Base-by-base conservation (phyloP, 1,140 invertebrate species). In the Nasonia longicornis region DNA sequence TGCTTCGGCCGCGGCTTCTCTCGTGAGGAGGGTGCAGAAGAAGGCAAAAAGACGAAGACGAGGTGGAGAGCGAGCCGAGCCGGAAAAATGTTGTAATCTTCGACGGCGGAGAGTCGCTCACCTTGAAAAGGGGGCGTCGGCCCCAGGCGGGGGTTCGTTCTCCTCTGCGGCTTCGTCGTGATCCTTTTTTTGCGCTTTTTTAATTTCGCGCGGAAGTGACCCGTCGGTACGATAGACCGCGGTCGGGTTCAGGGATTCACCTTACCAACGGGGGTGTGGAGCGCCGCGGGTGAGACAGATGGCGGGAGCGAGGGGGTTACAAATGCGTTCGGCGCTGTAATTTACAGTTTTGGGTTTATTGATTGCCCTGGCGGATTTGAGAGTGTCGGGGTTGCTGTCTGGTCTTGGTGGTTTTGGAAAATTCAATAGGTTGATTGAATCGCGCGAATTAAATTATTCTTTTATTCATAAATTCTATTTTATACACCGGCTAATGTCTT, bases 121-220 rank as follows among this genome's bases (percentile, higher is more conserved):
- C 88, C 89, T 90, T 90, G 88, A 87, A 85, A 85, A 85, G 86
- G 85, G 87, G 85, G 83, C 87, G 83, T 88, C 85, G 87, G 86
- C 86, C 87, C 86, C 87, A 67, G 86, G 64, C 64, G 77, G 74
- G 82, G 80, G 83, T 86, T 83, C 84, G 87, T 85, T 85, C 83
- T 85, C 82, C 86, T 85, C 83, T 86, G 84, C 84, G 83, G 84
- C 85, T 87, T 76, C 73, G n/a, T 79, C 70, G 22, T 76, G 79
- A 45, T 66, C 58, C 38, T 82, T 58, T 66, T 77, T 71, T 29
- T 84, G 31, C 26, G 79, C 66, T 82, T 84, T 86, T 86, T 84
- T 85, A 82, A 86, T 85, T 85, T 84, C 35, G 81, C 58, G 78
- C 31, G 12, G 75, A 79, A 83, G 48, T 66, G 10, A 14, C 64